Percentiles rank a stretch among this genome's conserved stretches.
Conservation (phyloP, 2,797 vertebrate species). For the Microctenopoma steveboyesi region DNA sequence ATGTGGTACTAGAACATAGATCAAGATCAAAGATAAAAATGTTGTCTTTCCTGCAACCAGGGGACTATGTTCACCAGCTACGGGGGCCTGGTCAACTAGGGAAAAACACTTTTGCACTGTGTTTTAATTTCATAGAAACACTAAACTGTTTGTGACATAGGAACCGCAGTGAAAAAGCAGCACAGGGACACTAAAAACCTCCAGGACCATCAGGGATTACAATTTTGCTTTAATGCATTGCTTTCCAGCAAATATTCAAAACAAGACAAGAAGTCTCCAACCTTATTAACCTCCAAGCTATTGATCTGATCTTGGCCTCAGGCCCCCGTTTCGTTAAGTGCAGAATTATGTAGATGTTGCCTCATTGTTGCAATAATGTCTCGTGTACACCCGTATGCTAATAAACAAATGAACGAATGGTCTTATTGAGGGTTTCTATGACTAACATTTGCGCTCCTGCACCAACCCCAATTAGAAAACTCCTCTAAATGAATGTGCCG, state of each 20-base stretch:
- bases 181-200: constrained; percentile 4
- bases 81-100: no score
- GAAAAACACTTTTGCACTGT: no score
- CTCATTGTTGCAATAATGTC: constrained; percentile 73
- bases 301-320: constrained; percentile 65
- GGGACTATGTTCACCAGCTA: no score
- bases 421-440: constrained; percentile 46
- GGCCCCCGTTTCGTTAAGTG: constrained; percentile 57
- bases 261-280: constrained; percentile 31
- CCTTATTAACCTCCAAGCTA: constrained; percentile 65
- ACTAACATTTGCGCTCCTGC: constrained; percentile 50
- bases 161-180: background rate
- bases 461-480: constrained; percentile 75
- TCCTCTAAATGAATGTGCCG: constrained; percentile 77
- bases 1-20: no score
- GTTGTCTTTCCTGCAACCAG: no score
- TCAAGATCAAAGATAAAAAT: no score
- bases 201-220: constrained; percentile 7
- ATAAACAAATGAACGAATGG: constrained; percentile 70
- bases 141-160: background rate
- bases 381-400: constrained; percentile 58
- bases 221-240: constrained; percentile 22
- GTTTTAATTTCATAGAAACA: no score
- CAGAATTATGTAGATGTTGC: constrained; percentile 77
- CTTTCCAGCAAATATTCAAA: constrained; percentile 42